Evolutionary conservation across 2,797 vertebrate genomes (phyloP), one percentile per base, ranked within the genome.

Genomic region (Argentina silus): DNA sequence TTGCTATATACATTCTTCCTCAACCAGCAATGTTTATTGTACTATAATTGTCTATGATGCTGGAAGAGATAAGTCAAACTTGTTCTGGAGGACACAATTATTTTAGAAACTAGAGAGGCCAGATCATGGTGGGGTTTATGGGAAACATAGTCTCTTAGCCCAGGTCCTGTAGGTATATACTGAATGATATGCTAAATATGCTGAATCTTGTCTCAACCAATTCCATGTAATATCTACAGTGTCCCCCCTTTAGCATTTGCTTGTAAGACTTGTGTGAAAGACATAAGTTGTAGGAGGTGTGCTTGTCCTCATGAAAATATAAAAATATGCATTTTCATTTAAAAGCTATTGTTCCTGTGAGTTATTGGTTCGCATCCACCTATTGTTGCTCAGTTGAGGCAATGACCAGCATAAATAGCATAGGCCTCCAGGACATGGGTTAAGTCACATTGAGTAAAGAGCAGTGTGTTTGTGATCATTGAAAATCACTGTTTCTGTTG

Each of bases 271-370:
- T 27, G 59, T 10, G 55, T 77, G 78, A 81, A 78, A 81, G 74
- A 81, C 57, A 50, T 61, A 60, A 14, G 21, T 14, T 10, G 23
- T 61, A 61, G 36, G 59, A 61, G 70, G 51, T 75, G 73, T 79
- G 78, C 21, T 94, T 94, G 82, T 93, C 91, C 90, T 90, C 88
- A 79, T 88, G 73, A 88, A 89, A 89, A 88, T 88, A 90, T 85
- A 94, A 94, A 94, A 94, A 94, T 93, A 93, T 90, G 89, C 80
- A 83, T 92, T 88, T 92, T 90, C 76, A 83, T 85, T 90, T 83
- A 88, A 90, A 91, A 92, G 83, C 87, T 88, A 87, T 60, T 79
- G 82, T 89, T 67, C 21, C 80, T 85, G 79, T 72, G 15, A 81
- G 84, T 83, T 88, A 78, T 86, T 87, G 74, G 83, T 90, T 76